Conservation (phyloP, 2,113 vertebrate species). For the Illadopsis cleaveri region DNA sequence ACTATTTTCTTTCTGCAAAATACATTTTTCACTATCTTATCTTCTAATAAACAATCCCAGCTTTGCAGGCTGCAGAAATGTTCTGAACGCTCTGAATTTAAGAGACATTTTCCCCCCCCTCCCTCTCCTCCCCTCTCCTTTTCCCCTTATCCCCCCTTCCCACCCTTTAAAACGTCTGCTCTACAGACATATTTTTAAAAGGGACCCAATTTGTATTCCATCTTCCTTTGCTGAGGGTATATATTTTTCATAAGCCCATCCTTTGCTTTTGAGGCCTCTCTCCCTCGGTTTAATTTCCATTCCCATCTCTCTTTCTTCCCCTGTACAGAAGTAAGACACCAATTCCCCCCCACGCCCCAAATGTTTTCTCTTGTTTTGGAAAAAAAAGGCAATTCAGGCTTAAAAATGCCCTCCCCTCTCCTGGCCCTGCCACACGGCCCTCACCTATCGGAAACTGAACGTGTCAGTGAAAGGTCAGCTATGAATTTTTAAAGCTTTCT, state of each 20-base stretch:
- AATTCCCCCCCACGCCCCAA: neutral
- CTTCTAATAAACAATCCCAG: slow-evolving; percentile 84
- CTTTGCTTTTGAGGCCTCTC: slow-evolving; percentile 40
- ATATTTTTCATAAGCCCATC: slow-evolving; percentile 67
- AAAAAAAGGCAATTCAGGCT: slow-evolving; percentile 29
- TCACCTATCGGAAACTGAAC: slow-evolving; percentile 30
- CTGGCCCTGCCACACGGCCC: neutral
- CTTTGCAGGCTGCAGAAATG: slow-evolving; percentile 74
- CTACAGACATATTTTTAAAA: slow-evolving; percentile 69
- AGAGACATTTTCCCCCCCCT: slow-evolving; percentile 51
- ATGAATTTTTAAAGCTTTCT: slow-evolving; percentile 67
- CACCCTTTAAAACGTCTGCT: slow-evolving; percentile 64
- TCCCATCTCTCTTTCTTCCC: neutral
- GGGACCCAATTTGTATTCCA: slow-evolving; percentile 70
- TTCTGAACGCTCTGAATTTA: slow-evolving; percentile 76
- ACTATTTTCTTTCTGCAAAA: slow-evolving; percentile 84
- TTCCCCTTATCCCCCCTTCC: neutral
- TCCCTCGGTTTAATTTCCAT: slow-evolving; percentile 26
- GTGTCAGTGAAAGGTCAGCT: slow-evolving; percentile 58
- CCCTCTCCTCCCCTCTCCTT: neutral
- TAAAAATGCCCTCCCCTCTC: neutral
- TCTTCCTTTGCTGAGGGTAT: slow-evolving; percentile 68
- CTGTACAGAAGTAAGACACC: slow-evolving; percentile 1
- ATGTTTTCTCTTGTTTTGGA: slow-evolving; percentile 16
- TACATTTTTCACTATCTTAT: slow-evolving; percentile 87